Percentiles rank a stretch among this genome's conserved stretches.
These are phyloP conservation scores for Danio tinwini DNA, from an alignment of 2,797 vertebrate species.

Conservation along the genomic window DNA sequence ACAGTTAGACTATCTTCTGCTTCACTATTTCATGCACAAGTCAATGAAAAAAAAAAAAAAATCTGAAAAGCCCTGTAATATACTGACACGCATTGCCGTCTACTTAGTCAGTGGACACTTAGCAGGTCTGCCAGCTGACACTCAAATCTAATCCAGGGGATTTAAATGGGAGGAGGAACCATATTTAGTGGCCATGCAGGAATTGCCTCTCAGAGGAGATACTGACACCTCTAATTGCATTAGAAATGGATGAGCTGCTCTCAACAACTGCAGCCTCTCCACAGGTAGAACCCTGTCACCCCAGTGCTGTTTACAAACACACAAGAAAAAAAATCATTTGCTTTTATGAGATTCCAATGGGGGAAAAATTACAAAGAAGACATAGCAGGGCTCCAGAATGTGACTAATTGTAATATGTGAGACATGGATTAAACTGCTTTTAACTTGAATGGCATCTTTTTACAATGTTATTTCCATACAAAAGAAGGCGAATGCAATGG, in stretches of 20 bases:
- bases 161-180: conserved; percentile 47
- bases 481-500: no score
- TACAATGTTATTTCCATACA: no score
- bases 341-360: conserved; percentile 27
- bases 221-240: conserved; percentile 57
- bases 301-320: conserved; percentile 31
- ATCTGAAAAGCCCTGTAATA: conserved; percentile 59
- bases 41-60: conserved; percentile 56
- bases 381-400: no score
- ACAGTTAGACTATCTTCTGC: conserved; percentile 52
- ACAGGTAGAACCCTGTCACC: conserved; percentile 38
- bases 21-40: conserved; percentile 31
- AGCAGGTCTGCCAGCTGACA: conserved; percentile 59
- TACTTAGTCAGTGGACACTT: conserved; percentile 58
- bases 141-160: conserved; percentile 60
- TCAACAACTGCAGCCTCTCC: conserved; percentile 44
- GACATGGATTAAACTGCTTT: no score
- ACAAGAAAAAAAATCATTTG: neutral
- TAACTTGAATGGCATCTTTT: no score
- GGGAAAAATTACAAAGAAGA: conserved; percentile 21
- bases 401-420: no score
- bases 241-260: conserved; percentile 55
- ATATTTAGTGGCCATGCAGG: conserved; percentile 40
- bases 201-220: conserved; percentile 37
- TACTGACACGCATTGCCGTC: conserved; percentile 59